phyloP scores from a whole-genome alignment of 37 sponge, comb jelly and placozoan genomes.

The Theonella swinhoei region DNA sequence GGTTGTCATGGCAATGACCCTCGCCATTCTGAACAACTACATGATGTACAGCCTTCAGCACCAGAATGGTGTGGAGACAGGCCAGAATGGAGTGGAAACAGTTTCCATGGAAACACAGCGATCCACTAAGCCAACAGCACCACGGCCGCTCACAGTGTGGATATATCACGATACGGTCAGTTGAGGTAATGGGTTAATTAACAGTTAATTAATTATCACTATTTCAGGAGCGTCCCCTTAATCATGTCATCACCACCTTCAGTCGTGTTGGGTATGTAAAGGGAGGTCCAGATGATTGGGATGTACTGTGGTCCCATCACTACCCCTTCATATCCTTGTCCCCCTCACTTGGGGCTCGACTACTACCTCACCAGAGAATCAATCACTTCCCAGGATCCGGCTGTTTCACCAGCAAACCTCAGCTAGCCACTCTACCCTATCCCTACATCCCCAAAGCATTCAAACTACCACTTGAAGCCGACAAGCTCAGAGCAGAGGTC shows the following conservation, averaged over 20 bases:
- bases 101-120: background rate
- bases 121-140: background rate
- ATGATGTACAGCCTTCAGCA: background rate
- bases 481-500: constrained; percentile 41
- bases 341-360: constrained; percentile 1
- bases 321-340: constrained; percentile 53
- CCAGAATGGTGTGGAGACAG: background rate
- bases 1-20: background rate
- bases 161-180: constrained; percentile 29
- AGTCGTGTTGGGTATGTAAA: constrained; percentile 50
- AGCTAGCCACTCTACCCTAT: constrained; percentile 47
- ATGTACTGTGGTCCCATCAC: constrained; percentile 74
- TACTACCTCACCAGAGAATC: constrained; percentile 72
- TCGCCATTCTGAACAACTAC: background rate
- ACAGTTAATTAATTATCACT: background rate
- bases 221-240: constrained; percentile 35
- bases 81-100: background rate
- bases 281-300: constrained; percentile 28
- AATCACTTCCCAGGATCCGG: constrained; percentile 75
- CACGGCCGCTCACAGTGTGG: constrained; percentile 39
- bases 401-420: constrained; percentile 54
- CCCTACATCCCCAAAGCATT: constrained; percentile 48
- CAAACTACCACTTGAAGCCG: constrained; percentile 43
- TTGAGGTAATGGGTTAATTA: background rate
- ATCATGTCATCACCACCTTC: constrained; percentile 71